Conservation (phyloP, 2,888 invertebrate species). For the Aproaerema taeniolella region DNA sequence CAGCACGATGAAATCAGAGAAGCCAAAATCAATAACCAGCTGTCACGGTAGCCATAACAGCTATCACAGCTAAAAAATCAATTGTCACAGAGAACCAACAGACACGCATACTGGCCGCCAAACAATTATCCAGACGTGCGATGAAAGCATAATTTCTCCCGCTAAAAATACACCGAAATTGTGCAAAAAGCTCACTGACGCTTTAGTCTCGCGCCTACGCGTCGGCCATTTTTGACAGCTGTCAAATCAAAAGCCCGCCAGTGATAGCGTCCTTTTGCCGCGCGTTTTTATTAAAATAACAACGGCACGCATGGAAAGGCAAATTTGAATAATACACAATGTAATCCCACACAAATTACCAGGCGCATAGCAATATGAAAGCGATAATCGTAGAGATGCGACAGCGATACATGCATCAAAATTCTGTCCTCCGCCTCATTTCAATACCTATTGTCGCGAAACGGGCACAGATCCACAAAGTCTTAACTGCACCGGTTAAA, state of each 20-base stretch:
- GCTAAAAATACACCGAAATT: conserved; percentile 51
- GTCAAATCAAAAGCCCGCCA: conserved; percentile 63
- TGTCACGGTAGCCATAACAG: too few species aligned
- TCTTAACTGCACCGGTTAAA: conserved; percentile 44
- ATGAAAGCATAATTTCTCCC: conserved; percentile 69
- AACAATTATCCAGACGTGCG: conserved; percentile 73
- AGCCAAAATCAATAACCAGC: too few species aligned
- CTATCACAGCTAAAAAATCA: too few species aligned
- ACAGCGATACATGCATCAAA: conserved; percentile 57
- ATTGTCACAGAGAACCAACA: too few species aligned
- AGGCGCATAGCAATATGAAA: conserved; percentile 49
- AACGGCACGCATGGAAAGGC: conserved; percentile 27
- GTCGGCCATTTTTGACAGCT: conserved; percentile 68
- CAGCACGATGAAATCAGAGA: too few species aligned
- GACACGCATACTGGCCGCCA: too few species aligned
- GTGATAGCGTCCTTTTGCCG: conserved; percentile 54
- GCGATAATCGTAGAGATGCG: conserved; percentile 68
- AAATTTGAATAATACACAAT: conserved; percentile 58
- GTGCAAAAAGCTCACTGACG: conserved; percentile 48
- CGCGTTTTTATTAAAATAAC: conserved; percentile 28
- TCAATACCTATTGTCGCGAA: conserved; percentile 64
- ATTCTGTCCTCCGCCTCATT: conserved; percentile 45
- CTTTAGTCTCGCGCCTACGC: conserved; percentile 65
- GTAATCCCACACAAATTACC: conserved; percentile 65
- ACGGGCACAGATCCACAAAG: conserved; percentile 37